Base-by-base conservation (phyloP, 1,140 invertebrate genomes). In the Lasioglossum baleicum region DNA sequence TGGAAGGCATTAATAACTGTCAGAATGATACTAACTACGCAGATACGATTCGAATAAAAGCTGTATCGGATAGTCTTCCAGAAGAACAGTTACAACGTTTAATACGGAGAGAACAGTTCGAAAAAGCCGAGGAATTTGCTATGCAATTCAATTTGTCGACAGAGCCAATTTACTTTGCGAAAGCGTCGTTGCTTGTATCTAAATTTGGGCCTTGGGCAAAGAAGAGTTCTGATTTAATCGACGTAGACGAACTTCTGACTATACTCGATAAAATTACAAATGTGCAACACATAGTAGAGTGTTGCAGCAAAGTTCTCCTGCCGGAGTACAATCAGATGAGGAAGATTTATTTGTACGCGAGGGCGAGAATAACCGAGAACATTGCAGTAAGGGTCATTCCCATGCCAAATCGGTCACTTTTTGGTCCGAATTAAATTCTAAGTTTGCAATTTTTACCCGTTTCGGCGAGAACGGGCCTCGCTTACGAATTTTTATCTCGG, bases 71-170 rank as follows among this genome's bases (percentile, higher is more conserved):
- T 84, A 90, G 89, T 70, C 80, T 87, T 56, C 91, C 90, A 7
- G 91, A 92, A 35, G 85, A 76, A 74, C 89, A 91, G 22, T 87
- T 93, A 13, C 86, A 90, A 60, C 86, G 91, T 82, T 88, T 94
- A 53, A 73, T 93, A 56, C 89, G 85, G 73, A 83, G 85, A 70
- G 80, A 82, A 44, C 91, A 92, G 82, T 93, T 92, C 74, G 84
- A 91, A 26, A 90, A 91, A 85, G 93, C 93, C 17, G 87, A 91
- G 81, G 78, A 72, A 44, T 93, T 93, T 84, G 93, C 93, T 3
- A 73, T 53, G n/a, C 89, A 89, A 71, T 92, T 91, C 84, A 81
- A 83, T 65, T 83, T 94, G n/a, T 83, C 90, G 70, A 75, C 87
- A 53, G 90, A 91, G 81, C 63, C 75, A 10, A 90, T 94, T 66